phyloP scores from a whole-genome alignment of 2,888 invertebrate genomes.

The Phymatocera aterrima region DNA sequence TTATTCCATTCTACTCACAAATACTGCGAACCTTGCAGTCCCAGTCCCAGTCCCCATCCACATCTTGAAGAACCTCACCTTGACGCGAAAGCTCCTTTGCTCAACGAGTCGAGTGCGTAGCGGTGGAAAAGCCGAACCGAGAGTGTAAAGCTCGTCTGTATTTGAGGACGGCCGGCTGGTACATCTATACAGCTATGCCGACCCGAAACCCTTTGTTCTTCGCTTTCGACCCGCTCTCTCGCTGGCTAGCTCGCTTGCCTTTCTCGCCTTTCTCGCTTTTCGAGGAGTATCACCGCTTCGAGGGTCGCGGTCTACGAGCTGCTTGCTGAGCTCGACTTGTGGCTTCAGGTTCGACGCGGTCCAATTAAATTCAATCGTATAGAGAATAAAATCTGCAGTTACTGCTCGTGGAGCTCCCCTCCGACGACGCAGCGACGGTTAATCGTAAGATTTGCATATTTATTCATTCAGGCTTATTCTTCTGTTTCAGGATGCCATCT shows the following conservation, averaged over 20 bases:
- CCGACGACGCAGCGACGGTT: neutral
- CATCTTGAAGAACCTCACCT: constrained; percentile 32
- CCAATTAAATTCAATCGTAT: constrained; percentile 39
- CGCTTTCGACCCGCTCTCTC: constrained; percentile 4
- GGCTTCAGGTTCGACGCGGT: constrained; percentile 12
- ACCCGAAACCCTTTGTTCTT: constrained; percentile 39
- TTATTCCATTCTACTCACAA: neutral
- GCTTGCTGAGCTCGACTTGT: constrained; percentile 20
- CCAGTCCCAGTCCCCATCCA: too few species aligned
- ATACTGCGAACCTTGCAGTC: neutral
- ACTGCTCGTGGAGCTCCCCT: neutral
- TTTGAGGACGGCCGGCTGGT: neutral
- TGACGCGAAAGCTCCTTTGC: constrained; percentile 36
- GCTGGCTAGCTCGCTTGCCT: neutral
- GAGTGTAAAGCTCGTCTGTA: constrained; percentile 34
- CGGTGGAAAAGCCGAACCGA: constrained; percentile 37
- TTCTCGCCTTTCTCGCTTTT: constrained; percentile 30
- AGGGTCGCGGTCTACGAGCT: constrained; percentile 1
- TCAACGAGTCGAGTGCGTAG: constrained; percentile 40
- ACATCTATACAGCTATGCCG: constrained; percentile 11
- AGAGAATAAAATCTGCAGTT: neutral
- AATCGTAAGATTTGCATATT: constrained; percentile 1
- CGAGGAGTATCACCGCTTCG: constrained; percentile 33
- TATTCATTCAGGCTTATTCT: neutral
- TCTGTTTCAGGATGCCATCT: neutral